phyloP scores from a whole-genome alignment of 1,140 invertebrate species.

The Metopolophium dirhodum region DNA sequence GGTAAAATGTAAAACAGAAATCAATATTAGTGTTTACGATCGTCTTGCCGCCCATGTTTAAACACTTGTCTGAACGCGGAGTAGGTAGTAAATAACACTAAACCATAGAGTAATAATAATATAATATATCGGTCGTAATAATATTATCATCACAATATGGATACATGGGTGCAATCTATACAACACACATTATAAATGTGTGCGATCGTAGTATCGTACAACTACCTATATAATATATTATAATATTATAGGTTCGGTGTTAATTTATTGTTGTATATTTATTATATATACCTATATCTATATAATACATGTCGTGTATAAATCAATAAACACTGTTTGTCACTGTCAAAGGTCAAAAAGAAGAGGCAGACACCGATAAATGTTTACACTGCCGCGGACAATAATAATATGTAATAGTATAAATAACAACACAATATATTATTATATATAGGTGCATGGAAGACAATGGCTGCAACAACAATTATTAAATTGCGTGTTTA shows the following conservation, averaged over 20 bases:
- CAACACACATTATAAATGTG: neutral
- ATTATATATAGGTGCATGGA: no score
- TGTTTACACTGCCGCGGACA: neutral
- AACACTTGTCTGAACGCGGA: neutral
- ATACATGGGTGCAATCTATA: neutral
- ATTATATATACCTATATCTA: no score
- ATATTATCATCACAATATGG: neutral
- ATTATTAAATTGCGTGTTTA: neutral
- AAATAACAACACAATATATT: neutral
- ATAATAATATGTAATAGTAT: neutral
- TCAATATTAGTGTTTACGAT: neutral
- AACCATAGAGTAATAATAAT: neutral
- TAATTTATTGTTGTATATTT: neutral
- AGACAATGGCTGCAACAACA: neutral
- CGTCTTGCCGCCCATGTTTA: neutral
- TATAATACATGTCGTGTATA: neutral
- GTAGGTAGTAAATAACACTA: neutral
- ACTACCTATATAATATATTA: neutral
- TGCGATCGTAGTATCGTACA: neutral
- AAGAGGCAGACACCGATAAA: neutral
- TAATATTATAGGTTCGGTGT: neutral
- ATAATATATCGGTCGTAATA: neutral
- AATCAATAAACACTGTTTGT: neutral
- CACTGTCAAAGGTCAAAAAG: slow-evolving; percentile 26
- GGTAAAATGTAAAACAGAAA: neutral